Conservation (phyloP, 2,888 invertebrate genomes). For the Pyrgus malvae region DNA sequence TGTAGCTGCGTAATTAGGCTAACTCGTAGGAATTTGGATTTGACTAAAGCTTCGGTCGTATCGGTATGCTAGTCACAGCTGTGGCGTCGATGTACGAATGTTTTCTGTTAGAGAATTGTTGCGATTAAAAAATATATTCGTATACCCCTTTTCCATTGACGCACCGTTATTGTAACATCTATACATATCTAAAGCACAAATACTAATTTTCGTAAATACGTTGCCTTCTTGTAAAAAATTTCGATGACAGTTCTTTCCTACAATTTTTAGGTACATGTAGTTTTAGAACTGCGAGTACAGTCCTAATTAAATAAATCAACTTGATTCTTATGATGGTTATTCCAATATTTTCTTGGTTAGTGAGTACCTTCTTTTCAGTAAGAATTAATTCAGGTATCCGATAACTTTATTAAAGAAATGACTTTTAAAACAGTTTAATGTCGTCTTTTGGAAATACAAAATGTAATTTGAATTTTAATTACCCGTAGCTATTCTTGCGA, state of each 20-base stretch:
- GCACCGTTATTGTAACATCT: conserved; percentile 29
- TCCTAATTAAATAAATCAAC: too few relatives aligned
- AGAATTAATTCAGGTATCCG: too few relatives aligned
- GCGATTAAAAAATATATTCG: not conserved
- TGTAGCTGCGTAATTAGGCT: conserved; percentile 38
- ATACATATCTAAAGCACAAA: conserved; percentile 48
- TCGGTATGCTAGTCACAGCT: conserved; percentile 53
- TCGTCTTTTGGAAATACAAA: too few relatives aligned
- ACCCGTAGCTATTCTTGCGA: too few relatives aligned
- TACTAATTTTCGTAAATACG: not conserved
- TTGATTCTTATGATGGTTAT: too few relatives aligned
- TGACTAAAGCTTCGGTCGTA: conserved; percentile 45
- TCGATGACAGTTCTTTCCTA: not conserved
- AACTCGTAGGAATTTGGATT: conserved; percentile 41
- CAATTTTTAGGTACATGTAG: not conserved
- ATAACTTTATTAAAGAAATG: too few relatives aligned
- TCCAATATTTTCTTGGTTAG: too few relatives aligned
- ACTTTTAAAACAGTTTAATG: too few relatives aligned
- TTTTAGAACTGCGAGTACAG: too few relatives aligned
- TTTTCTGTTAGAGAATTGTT: not conserved
- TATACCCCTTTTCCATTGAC: conserved; percentile 18
- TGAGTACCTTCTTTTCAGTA: too few relatives aligned
- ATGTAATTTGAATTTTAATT: too few relatives aligned
- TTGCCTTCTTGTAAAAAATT: not conserved
- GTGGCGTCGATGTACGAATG: conserved; percentile 23